Evolutionary conservation across 2,113 vertebrate species (phyloP), one percentile per base, ranked within the genome.

Genomic region (Craseonycteris thonglongyai): DNA sequence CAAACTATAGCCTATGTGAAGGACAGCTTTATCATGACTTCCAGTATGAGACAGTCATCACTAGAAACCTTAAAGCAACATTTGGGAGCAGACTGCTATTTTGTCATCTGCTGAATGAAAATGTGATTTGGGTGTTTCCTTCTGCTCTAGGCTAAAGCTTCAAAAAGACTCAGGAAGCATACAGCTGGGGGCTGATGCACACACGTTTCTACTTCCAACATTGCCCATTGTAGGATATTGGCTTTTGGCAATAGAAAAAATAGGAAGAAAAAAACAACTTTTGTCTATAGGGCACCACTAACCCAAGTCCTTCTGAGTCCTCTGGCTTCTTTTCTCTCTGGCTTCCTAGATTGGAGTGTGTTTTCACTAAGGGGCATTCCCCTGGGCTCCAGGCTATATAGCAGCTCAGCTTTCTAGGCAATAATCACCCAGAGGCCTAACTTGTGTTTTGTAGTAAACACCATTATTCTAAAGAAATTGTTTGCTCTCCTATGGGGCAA

Each of bases 211-310:
- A 79, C 45, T 85, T 79, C n/a, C 33, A 91, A 58, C 19, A 69
- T 42, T 68, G n/a, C 16, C 51, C 49, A 38, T 71, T 90, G 66
- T 92, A 66, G 63, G 96, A 69, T 74, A 61, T 4, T 40, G 18
- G 19, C 47, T 91, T 93, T 95, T 84, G 54, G 35, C 58, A 82
- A 63, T 85, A 76, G 18, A 84, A 95, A 24, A 45, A 84, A 75
- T 15, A 90, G 54, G 30, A 26, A 88, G 30, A 51, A 45, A 76
- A 51, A n/a, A 2, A 2, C 42, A 66, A 26, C 22, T 88, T 24
- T 74, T 88, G 85, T 40, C 68, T 59, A 24, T 30, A 83, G n/a
- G 58, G 26, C n/a, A 63, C n/a, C 49, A 45, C 16, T 26, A 91
- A 68, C 49, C 45, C 40, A 38, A 84, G n/a, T 80, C 16, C 59